phyloP scores from a whole-genome alignment of 2,888 invertebrate genomes.

The Tipula helvola region DNA sequence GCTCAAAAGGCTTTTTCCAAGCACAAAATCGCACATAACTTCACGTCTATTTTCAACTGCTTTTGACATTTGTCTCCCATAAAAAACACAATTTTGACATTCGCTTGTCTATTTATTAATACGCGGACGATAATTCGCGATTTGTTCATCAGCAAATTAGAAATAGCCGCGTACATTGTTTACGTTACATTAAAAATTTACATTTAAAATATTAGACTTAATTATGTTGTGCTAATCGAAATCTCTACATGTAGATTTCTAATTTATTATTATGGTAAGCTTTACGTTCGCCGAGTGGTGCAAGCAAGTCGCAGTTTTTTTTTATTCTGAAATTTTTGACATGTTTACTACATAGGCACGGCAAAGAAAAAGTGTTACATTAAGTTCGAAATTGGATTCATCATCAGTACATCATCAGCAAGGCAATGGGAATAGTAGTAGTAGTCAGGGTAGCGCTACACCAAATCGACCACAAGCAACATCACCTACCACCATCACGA shows the following conservation, averaged over 20 bases:
- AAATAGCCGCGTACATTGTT: neutral
- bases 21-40: neutral
- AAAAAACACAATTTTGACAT: neutral
- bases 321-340: neutral
- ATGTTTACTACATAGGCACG: constrained; percentile 10
- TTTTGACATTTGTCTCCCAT: neutral
- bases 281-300: neutral
- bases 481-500: constrained; percentile 16
- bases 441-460: constrained; percentile 35
- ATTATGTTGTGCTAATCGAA: neutral
- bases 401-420: neutral
- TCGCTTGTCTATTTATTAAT: neutral
- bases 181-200: neutral
- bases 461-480: constrained; percentile 14
- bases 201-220: neutral
- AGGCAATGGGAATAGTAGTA: constrained; percentile 23
- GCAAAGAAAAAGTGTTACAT: constrained; percentile 13
- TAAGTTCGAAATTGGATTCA: neutral
- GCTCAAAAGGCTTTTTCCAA: neutral
- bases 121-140: neutral
- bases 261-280: neutral
- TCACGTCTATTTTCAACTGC: neutral
- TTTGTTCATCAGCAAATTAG: neutral
- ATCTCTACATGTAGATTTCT: neutral
- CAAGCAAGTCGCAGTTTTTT: neutral